Evolutionary conservation across 2,113 vertebrate genomes (phyloP).

Genomic region (Telmatochromis sp.): DNA sequence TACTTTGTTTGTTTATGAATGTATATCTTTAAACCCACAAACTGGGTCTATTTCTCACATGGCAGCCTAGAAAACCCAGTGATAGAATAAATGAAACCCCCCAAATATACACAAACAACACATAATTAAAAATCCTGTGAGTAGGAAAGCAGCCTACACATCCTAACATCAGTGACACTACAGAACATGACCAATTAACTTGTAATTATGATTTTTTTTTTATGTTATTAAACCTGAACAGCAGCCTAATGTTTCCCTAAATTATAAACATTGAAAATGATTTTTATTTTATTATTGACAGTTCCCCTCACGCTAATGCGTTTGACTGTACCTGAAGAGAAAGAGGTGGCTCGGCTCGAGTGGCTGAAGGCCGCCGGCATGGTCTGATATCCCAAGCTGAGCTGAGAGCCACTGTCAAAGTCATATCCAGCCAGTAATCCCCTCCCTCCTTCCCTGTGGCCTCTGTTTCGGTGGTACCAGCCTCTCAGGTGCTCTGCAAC

Average conservation of each 20-base stretch:
- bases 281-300: not conserved
- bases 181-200: not conserved
- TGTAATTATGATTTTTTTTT: not conserved
- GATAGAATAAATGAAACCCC: not conserved
- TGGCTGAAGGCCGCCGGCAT: constrained; percentile 86
- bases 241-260: not conserved
- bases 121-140: not conserved
- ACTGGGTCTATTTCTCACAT: not conserved
- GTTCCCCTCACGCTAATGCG: not conserved
- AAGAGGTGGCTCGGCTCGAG: constrained; percentile 83
- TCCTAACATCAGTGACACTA: not conserved
- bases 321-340: constrained; percentile 68
- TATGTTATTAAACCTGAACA: not conserved
- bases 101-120: not conserved
- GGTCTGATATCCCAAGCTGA: constrained; percentile 84
- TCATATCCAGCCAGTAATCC: constrained; percentile 76
- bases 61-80: not conserved
- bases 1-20: not conserved
- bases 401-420: constrained; percentile 81
- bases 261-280: not conserved
- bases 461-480: constrained; percentile 91
- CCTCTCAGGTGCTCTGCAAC: constrained; percentile 91
- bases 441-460: constrained; percentile 67
- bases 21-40: not conserved
- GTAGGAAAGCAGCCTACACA: not conserved